These are phyloP conservation scores for Oscheius sp. DNA, from an alignment of 2,888 invertebrate species.

Conservation along the genomic window DNA sequence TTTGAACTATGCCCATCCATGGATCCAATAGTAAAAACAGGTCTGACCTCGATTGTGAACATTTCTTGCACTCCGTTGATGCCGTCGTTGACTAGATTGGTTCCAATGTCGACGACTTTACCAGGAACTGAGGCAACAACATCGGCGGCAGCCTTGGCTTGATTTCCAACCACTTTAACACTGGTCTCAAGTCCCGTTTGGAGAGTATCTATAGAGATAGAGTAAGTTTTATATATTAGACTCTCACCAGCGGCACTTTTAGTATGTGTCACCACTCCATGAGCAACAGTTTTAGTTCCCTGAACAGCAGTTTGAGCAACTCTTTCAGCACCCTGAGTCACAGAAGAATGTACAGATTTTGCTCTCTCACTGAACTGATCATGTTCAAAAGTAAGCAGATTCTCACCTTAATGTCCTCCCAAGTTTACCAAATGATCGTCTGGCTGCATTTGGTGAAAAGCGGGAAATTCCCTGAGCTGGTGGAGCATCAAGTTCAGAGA, in stretches of 20 bases:
- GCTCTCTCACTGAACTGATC: slow-evolving; percentile 65
- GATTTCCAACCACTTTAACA: slow-evolving; percentile 63
- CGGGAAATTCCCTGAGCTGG: slow-evolving; percentile 46
- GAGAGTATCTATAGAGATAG: slow-evolving; percentile 55
- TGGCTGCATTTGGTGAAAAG: slow-evolving; percentile 70
- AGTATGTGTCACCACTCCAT: slow-evolving; percentile 72
- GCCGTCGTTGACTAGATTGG: slow-evolving; percentile 53
- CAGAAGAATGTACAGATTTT: slow-evolving; percentile 66
- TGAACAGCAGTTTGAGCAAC: slow-evolving; percentile 64
- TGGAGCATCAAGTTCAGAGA: slow-evolving; percentile 62
- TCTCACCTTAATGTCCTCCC: slow-evolving; percentile 67
- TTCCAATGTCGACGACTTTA: slow-evolving; percentile 53
- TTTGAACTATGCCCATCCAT: background rate
- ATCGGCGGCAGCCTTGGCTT: slow-evolving; percentile 42
- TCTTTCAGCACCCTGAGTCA: slow-evolving; percentile 68
- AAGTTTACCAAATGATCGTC: slow-evolving; percentile 70
- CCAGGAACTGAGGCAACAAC: slow-evolving; percentile 50
- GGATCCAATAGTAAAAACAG: background rate
- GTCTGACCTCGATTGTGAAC: slow-evolving; percentile 46
- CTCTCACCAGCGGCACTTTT: slow-evolving; percentile 70
- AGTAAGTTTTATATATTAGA: background rate
- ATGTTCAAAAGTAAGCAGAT: background rate
- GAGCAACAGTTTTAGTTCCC: slow-evolving; percentile 71
- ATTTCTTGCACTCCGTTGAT: slow-evolving; percentile 55
- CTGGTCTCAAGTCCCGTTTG: slow-evolving; percentile 71